A percentile compares a stretch with the other conserved stretches of the same genome.
phyloP scores from a whole-genome alignment of 2,888 invertebrate species.

The Ischnura elegans region DNA sequence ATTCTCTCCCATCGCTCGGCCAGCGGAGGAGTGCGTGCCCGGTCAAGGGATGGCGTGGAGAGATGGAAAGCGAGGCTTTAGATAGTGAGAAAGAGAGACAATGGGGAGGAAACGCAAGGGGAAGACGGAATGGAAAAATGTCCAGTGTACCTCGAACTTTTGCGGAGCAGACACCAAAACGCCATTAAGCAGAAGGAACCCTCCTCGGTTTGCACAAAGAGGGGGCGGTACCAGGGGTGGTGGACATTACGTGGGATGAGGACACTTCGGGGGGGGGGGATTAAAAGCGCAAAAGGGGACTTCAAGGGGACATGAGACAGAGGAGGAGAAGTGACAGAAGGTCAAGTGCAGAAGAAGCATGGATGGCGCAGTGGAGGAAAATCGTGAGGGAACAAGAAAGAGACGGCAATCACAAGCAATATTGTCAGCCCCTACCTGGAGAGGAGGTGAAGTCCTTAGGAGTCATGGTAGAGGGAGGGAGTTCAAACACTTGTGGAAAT shows the following conservation, averaged over 20 bases:
- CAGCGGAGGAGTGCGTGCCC: not conserved
- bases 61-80: not conserved
- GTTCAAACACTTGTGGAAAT: not conserved
- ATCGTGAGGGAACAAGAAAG: not conserved
- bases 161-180: constrained; percentile 54
- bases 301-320: not conserved
- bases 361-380: not conserved
- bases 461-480: too few relatives aligned
- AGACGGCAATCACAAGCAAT: not conserved
- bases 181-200: constrained; percentile 27
- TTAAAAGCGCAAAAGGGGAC: not conserved
- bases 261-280: not conserved
- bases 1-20: not conserved
- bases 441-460: too few relatives aligned
- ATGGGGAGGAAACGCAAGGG: not conserved
- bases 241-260: too few relatives aligned
- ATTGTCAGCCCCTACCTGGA: not conserved
- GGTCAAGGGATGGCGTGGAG: not conserved
- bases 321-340: not conserved
- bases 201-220: not conserved
- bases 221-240: too few relatives aligned
- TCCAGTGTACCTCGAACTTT: constrained; percentile 19
- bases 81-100: not conserved
- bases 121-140: not conserved
- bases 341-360: not conserved